Evolutionary conservation across 2,888 invertebrate genomes (phyloP).

Genomic region (Heliothis peltigera): DNA sequence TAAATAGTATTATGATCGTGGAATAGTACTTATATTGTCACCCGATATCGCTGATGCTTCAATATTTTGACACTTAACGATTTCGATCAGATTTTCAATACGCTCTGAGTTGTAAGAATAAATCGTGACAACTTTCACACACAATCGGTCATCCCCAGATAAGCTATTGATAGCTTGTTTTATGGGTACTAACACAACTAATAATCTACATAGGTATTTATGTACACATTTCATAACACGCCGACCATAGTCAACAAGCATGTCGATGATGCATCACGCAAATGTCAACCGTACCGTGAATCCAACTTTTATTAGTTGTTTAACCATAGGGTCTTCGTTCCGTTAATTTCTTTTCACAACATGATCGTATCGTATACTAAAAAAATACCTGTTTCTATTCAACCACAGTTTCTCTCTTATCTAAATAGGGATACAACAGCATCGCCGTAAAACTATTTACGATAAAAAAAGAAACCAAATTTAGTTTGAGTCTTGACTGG

Average conservation of each 20-base stretch:
- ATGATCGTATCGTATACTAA: conserved; percentile 33
- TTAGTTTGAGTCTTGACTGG: not conserved
- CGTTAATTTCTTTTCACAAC: no score
- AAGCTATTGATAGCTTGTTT: no score
- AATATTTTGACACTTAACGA: conserved; percentile 16
- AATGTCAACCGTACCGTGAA: no score
- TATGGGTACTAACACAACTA: no score
- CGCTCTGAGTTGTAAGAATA: not conserved
- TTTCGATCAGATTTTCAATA: not conserved
- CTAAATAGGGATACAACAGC: conserved; percentile 38
- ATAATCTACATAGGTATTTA: no score
- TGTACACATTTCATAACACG: no score
- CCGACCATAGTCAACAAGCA: no score
- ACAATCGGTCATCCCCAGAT: no score
- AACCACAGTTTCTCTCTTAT: conserved; percentile 34
- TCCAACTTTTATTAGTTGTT: no score
- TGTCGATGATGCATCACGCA: no score
- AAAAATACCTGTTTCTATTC: conserved; percentile 13
- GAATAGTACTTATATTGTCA: conserved; percentile 34
- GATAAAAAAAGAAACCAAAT: conserved; percentile 13
- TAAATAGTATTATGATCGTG: conserved; percentile 39
- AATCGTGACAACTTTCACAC: no score
- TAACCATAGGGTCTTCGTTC: no score
- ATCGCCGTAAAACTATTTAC: conserved; percentile 23
- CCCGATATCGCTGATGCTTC: conserved; percentile 19